Evolutionary conservation across 2,888 invertebrate genomes (phyloP).

Genomic region (Cryptosula pallasiana): DNA sequence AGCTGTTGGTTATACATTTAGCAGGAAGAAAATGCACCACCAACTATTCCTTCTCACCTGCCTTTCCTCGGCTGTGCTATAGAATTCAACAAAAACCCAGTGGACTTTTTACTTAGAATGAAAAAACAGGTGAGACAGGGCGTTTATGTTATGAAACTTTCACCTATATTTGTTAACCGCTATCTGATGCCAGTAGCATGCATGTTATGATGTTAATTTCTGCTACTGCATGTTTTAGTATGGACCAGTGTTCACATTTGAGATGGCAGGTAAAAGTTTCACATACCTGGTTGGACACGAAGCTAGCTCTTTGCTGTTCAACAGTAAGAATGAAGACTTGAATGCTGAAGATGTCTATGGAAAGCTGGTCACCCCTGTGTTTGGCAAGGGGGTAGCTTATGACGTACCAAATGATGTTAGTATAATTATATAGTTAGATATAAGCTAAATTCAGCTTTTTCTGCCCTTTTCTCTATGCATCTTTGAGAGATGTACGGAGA

Average conservation of each 20-base stretch:
- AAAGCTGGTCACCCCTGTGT: constrained; percentile 42
- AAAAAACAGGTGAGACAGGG: constrained; percentile 41
- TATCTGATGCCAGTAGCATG: too few species aligned
- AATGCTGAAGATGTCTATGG: constrained; percentile 47
- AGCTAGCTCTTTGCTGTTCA: constrained; percentile 39
- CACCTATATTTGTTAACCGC: too few species aligned
- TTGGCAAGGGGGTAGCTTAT: constrained; percentile 45
- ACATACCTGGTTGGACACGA: constrained; percentile 44
- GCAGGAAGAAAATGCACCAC: constrained; percentile 32
- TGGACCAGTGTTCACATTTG: constrained; percentile 46
- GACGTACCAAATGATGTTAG: constrained; percentile 41
- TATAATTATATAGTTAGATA: too few species aligned
- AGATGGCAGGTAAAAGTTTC: constrained; percentile 47
- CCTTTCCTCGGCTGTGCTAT: constrained; percentile 44
- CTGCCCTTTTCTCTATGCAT: too few species aligned
- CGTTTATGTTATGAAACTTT: too few species aligned
- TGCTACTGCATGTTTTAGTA: too few species aligned
- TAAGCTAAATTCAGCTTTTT: too few species aligned
- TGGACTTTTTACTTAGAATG: constrained; percentile 40
- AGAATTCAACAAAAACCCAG: constrained; percentile 38
- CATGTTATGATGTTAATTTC: too few species aligned
- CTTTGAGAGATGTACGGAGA: too few species aligned
- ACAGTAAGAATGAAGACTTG: constrained; percentile 44
- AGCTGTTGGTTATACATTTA: too few species aligned
- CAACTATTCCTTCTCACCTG: constrained; percentile 35